phyloP scores from a whole-genome alignment of 2,888 invertebrate species.

The Dryobotodes eremita region DNA sequence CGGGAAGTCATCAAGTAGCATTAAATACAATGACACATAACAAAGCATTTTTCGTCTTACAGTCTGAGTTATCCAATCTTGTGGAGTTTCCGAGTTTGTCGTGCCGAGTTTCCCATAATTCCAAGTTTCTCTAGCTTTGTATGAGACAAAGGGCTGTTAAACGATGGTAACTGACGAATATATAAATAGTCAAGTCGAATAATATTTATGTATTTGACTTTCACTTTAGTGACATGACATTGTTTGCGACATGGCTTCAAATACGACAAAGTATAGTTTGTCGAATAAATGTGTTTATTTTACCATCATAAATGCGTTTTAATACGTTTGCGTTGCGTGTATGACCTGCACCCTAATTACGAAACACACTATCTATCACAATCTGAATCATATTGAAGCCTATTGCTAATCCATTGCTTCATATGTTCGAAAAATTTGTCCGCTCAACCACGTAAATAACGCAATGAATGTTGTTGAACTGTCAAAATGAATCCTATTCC shows the following conservation, averaged over 20 bases:
- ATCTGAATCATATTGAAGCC: too few relatives aligned
- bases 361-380: too few relatives aligned
- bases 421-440: too few relatives aligned
- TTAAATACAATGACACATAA: conserved; percentile 54
- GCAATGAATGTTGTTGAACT: too few relatives aligned
- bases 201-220: conserved; percentile 57
- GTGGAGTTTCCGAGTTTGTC: conserved; percentile 25
- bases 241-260: conserved; percentile 32
- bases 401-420: too few relatives aligned
- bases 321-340: too few relatives aligned
- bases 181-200: conserved; percentile 41
- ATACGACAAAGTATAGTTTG: conserved; percentile 5
- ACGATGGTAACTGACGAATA: conserved; percentile 32
- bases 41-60: conserved; percentile 35
- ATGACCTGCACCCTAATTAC: too few relatives aligned
- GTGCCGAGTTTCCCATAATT: conserved; percentile 18
- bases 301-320: not conserved
- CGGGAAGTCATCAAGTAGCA: conserved; percentile 39
- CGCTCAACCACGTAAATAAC: too few relatives aligned
- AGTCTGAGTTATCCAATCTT: conserved; percentile 45
- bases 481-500: too few relatives aligned
- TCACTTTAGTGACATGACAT: conserved; percentile 42
- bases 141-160: conserved; percentile 56
- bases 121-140: conserved; percentile 46
- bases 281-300: not conserved